These are phyloP conservation scores for Lepisosteus oculatus DNA, from an alignment of 2,113 vertebrate species.

Conservation along the genomic window DNA sequence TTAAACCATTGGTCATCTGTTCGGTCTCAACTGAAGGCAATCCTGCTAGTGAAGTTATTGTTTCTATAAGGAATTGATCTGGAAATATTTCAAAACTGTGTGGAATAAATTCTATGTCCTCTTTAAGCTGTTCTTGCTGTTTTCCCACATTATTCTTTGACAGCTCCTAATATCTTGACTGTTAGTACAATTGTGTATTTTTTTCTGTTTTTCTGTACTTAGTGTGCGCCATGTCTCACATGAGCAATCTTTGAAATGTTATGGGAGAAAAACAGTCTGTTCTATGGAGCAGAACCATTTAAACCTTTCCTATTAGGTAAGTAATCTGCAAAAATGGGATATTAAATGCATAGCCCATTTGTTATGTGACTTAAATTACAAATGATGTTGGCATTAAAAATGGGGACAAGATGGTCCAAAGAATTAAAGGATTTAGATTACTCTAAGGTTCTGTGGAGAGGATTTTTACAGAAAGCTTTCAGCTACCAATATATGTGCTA, in stretches of 20 bases:
- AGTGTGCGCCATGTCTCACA: not conserved
- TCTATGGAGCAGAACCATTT: conserved; percentile 15
- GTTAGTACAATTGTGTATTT: too few species aligned
- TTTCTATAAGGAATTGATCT: too few species aligned
- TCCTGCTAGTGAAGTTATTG: too few species aligned
- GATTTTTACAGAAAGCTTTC: not conserved
- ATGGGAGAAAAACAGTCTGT: not conserved
- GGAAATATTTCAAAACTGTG: too few species aligned
- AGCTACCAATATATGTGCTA: conserved; percentile 13
- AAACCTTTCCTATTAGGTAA: conserved; percentile 20
- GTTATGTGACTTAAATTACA: conserved; percentile 10
- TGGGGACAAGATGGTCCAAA: not conserved
- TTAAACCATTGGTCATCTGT: too few species aligned
- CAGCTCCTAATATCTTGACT: too few species aligned
- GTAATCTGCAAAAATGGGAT: conserved; percentile 21
- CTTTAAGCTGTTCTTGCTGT: too few species aligned
- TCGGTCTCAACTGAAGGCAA: too few species aligned
- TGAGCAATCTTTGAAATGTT: conserved; percentile 5
- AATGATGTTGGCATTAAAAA: conserved; percentile 6
- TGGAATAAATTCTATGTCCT: too few species aligned
- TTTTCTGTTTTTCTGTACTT: not conserved
- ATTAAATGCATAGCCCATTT: conserved; percentile 12
- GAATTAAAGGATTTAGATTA: not conserved
- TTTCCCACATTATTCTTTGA: too few species aligned
- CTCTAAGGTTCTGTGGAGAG: not conserved